These are phyloP conservation scores for Suncus etruscus DNA, from an alignment of 2,113 vertebrate genomes.

Conservation along the genomic window DNA sequence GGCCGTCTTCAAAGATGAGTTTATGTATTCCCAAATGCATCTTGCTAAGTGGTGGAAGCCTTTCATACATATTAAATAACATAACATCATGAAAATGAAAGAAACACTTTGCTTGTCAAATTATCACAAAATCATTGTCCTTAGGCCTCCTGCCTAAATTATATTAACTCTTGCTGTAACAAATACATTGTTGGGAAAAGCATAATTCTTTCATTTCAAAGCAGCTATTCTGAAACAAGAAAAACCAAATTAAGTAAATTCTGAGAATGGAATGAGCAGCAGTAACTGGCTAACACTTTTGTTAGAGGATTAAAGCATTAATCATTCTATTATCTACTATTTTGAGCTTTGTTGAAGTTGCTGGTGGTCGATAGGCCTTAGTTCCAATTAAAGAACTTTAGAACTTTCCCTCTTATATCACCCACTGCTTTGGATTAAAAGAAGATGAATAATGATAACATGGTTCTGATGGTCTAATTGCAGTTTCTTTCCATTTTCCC, in stretches of 20 bases:
- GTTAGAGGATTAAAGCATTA: constrained; percentile 74
- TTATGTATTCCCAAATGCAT: not conserved
- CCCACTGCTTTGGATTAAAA: constrained; percentile 72
- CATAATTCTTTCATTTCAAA: constrained; percentile 54
- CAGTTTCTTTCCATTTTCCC: constrained; percentile 70
- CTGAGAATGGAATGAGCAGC: constrained; percentile 54
- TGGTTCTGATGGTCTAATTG: constrained; percentile 66
- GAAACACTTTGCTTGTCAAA: constrained; percentile 40
- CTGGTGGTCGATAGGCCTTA: constrained; percentile 68
- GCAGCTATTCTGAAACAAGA: constrained; percentile 59
- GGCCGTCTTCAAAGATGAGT: constrained; percentile 11
- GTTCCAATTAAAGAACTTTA: constrained; percentile 76
- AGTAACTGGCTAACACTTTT: constrained; percentile 65
- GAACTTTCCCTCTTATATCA: constrained; percentile 63
- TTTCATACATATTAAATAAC: constrained; percentile 3
- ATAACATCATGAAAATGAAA: not conserved
- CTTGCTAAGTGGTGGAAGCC: not conserved
- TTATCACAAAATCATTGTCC: constrained; percentile 2
- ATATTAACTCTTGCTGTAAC: not conserved
- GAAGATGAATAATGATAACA: constrained; percentile 74
- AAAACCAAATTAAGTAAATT: constrained; percentile 75
- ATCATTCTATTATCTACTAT: constrained; percentile 77
- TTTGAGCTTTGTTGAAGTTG: constrained; percentile 72
- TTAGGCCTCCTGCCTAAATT: constrained; percentile 2
- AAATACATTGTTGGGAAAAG: constrained; percentile 9